These are phyloP conservation scores for Enoplosus armatus DNA, from an alignment of 2,797 vertebrate genomes.

Conservation along the genomic window DNA sequence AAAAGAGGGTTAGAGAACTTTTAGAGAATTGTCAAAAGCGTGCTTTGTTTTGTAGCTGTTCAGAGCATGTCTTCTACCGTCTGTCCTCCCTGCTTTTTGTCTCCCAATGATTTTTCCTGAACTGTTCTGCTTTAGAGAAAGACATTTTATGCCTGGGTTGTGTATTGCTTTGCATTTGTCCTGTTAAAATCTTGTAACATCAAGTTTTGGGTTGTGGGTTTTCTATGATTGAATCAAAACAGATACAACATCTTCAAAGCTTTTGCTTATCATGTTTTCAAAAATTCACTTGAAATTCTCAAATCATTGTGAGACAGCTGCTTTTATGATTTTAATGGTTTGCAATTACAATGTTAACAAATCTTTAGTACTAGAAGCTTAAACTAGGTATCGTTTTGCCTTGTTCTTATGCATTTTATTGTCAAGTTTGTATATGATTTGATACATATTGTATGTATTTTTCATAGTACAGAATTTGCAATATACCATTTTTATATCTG, in stretches of 20 bases:
- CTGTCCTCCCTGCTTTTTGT: constrained; percentile 47
- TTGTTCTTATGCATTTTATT: background rate
- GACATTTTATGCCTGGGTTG: constrained; percentile 12
- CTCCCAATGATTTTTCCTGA: constrained; percentile 34
- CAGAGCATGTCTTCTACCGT: constrained; percentile 30
- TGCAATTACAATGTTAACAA: background rate
- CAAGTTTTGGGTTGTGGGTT: constrained; percentile 16
- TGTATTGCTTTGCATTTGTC: constrained; percentile 39
- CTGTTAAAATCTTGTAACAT: background rate
- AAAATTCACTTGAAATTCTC: background rate
- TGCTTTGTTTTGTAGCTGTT: constrained; percentile 41
- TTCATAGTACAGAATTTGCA: background rate
- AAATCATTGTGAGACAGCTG: background rate
- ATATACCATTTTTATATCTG: background rate
- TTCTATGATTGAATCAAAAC: constrained; percentile 7
- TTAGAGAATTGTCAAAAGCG: background rate
- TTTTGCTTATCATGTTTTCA: background rate
- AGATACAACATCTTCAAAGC: background rate
- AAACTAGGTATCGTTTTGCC: background rate
- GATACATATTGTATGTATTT: background rate
- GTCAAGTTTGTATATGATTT: constrained; percentile 2
- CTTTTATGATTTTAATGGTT: constrained; percentile 19
- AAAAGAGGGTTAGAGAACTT: background rate
- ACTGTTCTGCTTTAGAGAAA: constrained; percentile 27
- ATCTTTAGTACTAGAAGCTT: background rate